Evolutionary conservation across 2,113 vertebrate genomes (phyloP), one percentile per base, ranked within the genome.

Genomic region (Nipponia nippon): DNA sequence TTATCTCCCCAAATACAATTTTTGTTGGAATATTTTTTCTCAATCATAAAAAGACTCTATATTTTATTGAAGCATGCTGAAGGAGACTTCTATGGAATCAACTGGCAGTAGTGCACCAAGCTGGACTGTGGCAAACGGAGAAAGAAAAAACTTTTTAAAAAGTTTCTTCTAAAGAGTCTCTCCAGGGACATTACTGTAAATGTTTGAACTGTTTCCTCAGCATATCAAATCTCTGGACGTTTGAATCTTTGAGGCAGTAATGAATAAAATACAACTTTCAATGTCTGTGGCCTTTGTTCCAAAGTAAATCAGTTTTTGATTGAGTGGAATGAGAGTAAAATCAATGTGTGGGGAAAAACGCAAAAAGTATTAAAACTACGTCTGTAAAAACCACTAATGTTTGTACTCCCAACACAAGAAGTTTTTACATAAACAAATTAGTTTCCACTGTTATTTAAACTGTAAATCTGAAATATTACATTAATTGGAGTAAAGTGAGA

Each of bases 261-360:
- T 1, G 1, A 73, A 30, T 58, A 38, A 67, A 93, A 58, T 29
- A 29, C 11, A 90, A 72, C 8, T 76, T 49, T 12, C 18, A 63
- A 9, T 42, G 23, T 32, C 29, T 52, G 16, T 72, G 42, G 8
- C 36, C 66, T 90, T 86, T 22, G n/a, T 80, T 87, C 19, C 16
- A 76, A 80, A 62, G 11, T 80, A 44, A 93, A 77, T 32, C 19
- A 59, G 10, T 42, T 88, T 90, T 72, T 83, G 22, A 34, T 16
- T 58, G 16, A 86, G 19, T 53, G 4, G 21, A 82, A 95, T 21
- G 12, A 69, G 53, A 72, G 70, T 22, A 65, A 55, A 72, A 80
- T 66, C 38, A 52, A 3, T 63, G 7, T 7, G 55, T n/a, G 36
- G 9, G 9, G 0, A 13, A 71, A 87, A 71, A 2, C 2, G 0